phyloP scores from a whole-genome alignment of 2,888 invertebrate species.

The Anorthoa munda region DNA sequence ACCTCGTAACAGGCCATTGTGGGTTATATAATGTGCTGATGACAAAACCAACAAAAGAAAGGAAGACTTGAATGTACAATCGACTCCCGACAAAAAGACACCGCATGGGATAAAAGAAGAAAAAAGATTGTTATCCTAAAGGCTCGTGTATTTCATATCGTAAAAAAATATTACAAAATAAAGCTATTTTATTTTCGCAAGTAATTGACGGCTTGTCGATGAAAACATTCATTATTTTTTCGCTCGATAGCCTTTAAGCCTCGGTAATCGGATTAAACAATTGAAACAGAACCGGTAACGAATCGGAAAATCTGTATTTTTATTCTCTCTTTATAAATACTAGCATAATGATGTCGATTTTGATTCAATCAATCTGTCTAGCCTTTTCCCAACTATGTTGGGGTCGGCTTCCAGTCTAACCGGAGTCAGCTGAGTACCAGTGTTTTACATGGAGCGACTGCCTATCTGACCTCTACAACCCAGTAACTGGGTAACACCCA shows the following conservation, averaged over 20 bases:
- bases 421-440: too few relatives aligned
- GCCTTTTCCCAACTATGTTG: too few relatives aligned
- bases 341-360: background rate
- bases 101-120: background rate
- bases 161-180: background rate
- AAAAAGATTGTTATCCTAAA: constrained; percentile 1
- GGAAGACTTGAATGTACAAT: constrained; percentile 5
- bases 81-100: constrained; percentile 9
- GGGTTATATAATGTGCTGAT: constrained; percentile 5
- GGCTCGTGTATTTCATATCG: background rate
- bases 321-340: background rate
- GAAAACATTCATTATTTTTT: constrained; percentile 30
- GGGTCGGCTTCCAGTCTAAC: too few relatives aligned
- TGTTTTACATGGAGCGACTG: too few relatives aligned
- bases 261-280: constrained; percentile 26
- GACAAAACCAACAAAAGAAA: constrained; percentile 22
- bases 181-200: background rate
- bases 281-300: background rate
- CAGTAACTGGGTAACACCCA: too few relatives aligned
- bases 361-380: too few relatives aligned
- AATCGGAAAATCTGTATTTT: constrained; percentile 7
- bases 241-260: constrained; percentile 1
- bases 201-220: background rate
- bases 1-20: constrained; percentile 30
- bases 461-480: too few relatives aligned